Base-by-base conservation (phyloP, 1,140 invertebrate genomes). In the Drosophila pectinifera region DNA sequence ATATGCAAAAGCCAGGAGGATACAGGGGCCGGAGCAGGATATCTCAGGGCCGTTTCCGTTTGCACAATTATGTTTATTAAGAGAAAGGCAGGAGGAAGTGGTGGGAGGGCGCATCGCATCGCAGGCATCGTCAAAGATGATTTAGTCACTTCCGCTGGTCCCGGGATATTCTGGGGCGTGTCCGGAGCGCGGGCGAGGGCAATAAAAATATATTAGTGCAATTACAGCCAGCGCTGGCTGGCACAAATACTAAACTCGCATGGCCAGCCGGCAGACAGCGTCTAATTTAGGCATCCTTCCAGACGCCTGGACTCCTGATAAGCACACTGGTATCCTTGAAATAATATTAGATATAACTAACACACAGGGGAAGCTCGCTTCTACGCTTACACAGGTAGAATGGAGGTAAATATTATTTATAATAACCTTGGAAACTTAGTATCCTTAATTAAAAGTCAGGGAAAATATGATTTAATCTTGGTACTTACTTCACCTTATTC, bases 131-230 rank as follows among this genome's bases (percentile, higher is more conserved):
- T 90, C 84, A 89, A 89, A 89, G 84, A 89, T 89, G 84, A 89
- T 89, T 89, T 89, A 89, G 73, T 88, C 79, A 88, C 83, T 89
- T 88, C 83, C 83, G 82, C 59, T 62, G 58, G 22, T 53, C 43
- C 59, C 26, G 43, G 45, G 24, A 53, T 36, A 53, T 20, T 22
- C 49, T 5, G 46, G 54, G 73, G 54, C 39, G 54, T 46, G 70
- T 39, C 38, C 42, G 53, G 57, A 67, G 41, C 53, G 48, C 70
- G 54, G 51, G 62, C 46, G 48, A 51, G 34, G 67, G 83, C 84
- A 89, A 89, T 89, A 89, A 89, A 89, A 89, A 90, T 90, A 89
- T 89, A 89, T 89, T 89, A 89, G 85, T 89, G 84, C 84, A 89
- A 89, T 89, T 89, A 89, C 84, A 89, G 80, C 51, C 76, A 88